Conservation (phyloP, 2,113 vertebrate genomes). For the Cariama cristata region DNA sequence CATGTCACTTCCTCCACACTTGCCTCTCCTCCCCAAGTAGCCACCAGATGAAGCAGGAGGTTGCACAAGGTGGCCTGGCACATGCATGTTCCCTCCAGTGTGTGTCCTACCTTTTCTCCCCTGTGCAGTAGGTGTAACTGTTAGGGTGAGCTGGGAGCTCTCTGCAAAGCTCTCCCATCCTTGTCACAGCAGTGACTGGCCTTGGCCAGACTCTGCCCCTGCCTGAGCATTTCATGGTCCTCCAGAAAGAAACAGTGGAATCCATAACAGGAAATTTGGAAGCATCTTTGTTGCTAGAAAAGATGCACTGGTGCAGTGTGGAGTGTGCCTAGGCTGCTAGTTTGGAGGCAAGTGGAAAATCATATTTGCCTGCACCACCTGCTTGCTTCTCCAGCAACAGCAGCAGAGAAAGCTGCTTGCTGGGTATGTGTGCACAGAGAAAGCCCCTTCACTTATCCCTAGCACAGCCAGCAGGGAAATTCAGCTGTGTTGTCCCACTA, state of each 20-base stretch:
- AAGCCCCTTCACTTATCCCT: neutral
- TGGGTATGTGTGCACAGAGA: neutral
- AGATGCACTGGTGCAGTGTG: neutral
- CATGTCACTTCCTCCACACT: neutral
- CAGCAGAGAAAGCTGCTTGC: neutral
- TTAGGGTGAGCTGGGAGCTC: neutral
- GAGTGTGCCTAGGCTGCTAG: neutral
- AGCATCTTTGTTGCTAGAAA: neutral
- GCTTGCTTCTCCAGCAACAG: neutral
- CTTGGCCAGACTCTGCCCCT: neutral
- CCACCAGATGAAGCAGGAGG: neutral
- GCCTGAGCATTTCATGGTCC: neutral
- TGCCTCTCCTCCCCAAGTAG: neutral
- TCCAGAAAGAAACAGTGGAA: neutral
- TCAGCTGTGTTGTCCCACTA: neutral
- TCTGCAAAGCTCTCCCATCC: neutral
- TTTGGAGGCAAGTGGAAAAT: neutral
- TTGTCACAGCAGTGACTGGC: neutral
- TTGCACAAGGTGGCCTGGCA: neutral
- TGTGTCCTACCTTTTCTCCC: neutral
- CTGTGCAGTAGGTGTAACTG: neutral
- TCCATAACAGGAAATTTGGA: neutral
- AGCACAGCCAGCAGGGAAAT: neutral
- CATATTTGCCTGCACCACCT: neutral
- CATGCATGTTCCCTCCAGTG: rapidly evolving